Evolutionary conservation across 1,140 invertebrate genomes (phyloP).

Genomic region (Cheumatopsyche charites): DNA sequence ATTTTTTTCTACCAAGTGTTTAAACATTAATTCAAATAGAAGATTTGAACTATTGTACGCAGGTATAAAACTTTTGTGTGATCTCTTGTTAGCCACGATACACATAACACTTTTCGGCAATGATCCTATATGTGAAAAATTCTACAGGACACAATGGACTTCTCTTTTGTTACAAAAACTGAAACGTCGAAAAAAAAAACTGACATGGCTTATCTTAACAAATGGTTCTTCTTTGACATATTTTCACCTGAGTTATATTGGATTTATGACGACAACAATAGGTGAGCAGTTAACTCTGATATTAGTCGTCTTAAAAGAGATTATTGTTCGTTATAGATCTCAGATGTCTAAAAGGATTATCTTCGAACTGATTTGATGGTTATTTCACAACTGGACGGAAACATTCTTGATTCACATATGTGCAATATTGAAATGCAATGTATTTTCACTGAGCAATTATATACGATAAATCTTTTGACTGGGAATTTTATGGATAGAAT

Average conservation of each 20-base stretch:
- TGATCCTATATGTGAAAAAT: background rate
- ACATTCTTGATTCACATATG: too few species aligned
- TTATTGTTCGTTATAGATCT: constrained; percentile 22
- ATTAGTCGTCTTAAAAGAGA: constrained; percentile 41
- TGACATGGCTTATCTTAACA: constrained; percentile 41
- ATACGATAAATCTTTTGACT: background rate
- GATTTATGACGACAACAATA: constrained; percentile 45
- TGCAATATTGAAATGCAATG: too few species aligned
- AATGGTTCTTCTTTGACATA: constrained; percentile 45
- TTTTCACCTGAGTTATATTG: constrained; percentile 48
- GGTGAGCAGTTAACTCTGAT: constrained; percentile 35
- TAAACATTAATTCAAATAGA: too few species aligned
- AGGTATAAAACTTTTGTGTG: too few species aligned
- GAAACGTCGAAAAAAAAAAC: constrained; percentile 16
- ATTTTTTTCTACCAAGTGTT: too few species aligned
- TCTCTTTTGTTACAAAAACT: background rate
- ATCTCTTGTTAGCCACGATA: background rate
- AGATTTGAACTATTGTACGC: too few species aligned
- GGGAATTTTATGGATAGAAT: too few species aligned
- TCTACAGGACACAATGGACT: constrained; percentile 13
- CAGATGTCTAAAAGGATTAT: constrained; percentile 1
- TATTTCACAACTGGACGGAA: too few species aligned
- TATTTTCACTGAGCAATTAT: too few species aligned
- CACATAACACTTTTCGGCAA: background rate
- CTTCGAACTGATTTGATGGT: too few species aligned